Evolutionary conservation across 37 sponge, comb jelly and placozoan genomes (phyloP).

Genomic region (Ianthella basta): DNA sequence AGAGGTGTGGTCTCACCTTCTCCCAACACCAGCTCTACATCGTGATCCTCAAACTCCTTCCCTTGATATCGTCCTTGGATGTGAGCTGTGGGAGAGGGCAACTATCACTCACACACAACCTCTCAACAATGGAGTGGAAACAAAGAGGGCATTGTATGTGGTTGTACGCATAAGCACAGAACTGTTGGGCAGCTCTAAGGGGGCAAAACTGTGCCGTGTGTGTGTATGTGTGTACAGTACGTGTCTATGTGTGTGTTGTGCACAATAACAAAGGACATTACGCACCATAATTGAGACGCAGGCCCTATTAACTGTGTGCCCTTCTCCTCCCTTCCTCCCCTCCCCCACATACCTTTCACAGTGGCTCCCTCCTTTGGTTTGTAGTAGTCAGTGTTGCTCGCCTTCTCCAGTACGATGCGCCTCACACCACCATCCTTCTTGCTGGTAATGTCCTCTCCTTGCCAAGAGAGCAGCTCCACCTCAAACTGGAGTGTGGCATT

Average conservation of each 20-base stretch:
- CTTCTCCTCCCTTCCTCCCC: background rate
- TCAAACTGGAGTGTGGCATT: constrained; percentile 94
- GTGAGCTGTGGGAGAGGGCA: constrained; percentile 52
- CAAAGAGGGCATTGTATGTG: background rate
- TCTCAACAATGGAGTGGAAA: background rate
- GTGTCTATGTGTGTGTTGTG: too few relatives aligned
- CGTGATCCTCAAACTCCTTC: constrained; percentile 73
- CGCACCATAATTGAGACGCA: too few relatives aligned
- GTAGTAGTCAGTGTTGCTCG: constrained; percentile 54
- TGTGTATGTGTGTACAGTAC: too few relatives aligned
- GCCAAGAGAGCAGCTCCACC: constrained; percentile 82
- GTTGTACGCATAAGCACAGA: background rate
- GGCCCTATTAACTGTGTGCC: too few relatives aligned
- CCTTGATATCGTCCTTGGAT: constrained; percentile 66
- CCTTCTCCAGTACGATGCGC: constrained; percentile 54
- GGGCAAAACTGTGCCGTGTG: too few relatives aligned
- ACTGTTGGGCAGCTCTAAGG: too few relatives aligned
- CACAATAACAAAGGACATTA: too few relatives aligned
- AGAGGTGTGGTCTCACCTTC: constrained; percentile 74
- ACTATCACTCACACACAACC: background rate
- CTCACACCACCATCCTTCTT: constrained; percentile 78
- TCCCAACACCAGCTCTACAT: constrained; percentile 81
- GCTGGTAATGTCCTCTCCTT: constrained; percentile 75
- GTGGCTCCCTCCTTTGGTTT: constrained; percentile 78
- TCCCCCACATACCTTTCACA: constrained; percentile 47